phyloP scores from a whole-genome alignment of 1,140 invertebrate species.

The Drosophila pectinifera region DNA sequence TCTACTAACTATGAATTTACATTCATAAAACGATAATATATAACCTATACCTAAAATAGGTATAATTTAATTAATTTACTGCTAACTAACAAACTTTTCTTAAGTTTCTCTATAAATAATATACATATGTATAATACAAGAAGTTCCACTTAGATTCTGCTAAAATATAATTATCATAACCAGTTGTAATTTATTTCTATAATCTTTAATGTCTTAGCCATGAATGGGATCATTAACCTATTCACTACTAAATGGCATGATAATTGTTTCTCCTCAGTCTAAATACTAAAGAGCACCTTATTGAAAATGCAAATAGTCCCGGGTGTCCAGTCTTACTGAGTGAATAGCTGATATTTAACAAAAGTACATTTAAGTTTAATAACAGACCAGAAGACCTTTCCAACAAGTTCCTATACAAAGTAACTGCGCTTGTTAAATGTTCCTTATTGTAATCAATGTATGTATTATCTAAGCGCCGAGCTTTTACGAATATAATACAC shows the following conservation, averaged over 20 bases:
- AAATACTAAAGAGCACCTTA: background rate
- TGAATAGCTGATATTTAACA: background rate
- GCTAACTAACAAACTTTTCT: no score
- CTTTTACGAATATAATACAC: background rate
- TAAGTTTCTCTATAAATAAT: background rate
- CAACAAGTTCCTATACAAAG: background rate
- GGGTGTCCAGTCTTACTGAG: background rate
- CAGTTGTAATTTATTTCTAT: background rate
- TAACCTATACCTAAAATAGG: no score
- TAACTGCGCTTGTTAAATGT: background rate
- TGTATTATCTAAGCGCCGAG: background rate
- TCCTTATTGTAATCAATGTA: no score
- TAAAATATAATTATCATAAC: background rate
- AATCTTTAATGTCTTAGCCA: background rate
- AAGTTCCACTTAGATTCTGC: background rate
- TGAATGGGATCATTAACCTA: no score
- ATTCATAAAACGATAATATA: no score
- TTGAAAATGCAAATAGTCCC: background rate
- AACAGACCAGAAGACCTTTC: background rate
- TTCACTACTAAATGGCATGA: background rate
- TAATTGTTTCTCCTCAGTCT: background rate
- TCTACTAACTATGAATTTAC: no score
- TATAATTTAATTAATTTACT: no score
- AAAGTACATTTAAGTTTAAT: conserved; percentile 9
- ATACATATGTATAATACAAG: background rate